These are phyloP conservation scores for Tenthredo livida DNA, from an alignment of 2,888 invertebrate species.

Conservation along the genomic window DNA sequence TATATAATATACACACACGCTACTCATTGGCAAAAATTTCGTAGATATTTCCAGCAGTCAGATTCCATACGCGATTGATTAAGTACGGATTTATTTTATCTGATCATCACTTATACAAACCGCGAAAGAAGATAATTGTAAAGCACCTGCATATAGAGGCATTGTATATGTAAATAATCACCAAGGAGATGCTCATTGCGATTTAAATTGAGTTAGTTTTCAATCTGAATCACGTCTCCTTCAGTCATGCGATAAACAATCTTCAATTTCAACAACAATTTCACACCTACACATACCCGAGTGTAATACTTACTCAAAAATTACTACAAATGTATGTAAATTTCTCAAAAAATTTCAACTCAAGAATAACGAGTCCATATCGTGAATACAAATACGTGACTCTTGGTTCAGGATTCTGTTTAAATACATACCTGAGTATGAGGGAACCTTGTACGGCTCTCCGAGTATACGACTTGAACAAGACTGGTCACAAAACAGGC, in stretches of 20 bases:
- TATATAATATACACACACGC: background rate
- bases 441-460: background rate
- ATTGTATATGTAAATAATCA: background rate
- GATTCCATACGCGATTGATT: background rate
- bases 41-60: background rate
- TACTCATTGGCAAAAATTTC: background rate
- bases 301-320: background rate
- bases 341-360: background rate
- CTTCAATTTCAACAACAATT: background rate
- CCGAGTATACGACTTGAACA: slow-evolving; percentile 10
- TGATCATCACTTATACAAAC: background rate
- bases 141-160: background rate
- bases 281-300: background rate
- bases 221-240: background rate
- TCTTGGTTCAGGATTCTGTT: background rate
- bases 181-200: background rate
- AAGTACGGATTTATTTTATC: background rate
- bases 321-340: background rate
- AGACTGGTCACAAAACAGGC: slow-evolving; percentile 26
- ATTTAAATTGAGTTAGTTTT: slow-evolving; percentile 2
- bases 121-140: background rate
- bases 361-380: background rate
- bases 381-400: background rate
- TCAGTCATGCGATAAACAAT: background rate
- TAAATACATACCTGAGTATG: slow-evolving; percentile 30